These are phyloP conservation scores for Zosterops borbonicus DNA, from an alignment of 2,113 vertebrate species.

Conservation along the genomic window DNA sequence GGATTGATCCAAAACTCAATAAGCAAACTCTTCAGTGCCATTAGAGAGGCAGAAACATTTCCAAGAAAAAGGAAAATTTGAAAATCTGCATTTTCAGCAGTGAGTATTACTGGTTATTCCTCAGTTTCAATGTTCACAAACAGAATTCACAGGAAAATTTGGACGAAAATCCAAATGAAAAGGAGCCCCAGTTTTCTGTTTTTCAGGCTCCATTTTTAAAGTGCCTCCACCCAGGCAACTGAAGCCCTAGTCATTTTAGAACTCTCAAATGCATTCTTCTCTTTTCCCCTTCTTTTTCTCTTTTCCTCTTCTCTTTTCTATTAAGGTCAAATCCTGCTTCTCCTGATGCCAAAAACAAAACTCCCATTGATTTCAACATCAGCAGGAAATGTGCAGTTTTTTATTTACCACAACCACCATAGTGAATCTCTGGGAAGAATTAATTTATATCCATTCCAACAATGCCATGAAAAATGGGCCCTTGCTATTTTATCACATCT, in stretches of 20 bases:
- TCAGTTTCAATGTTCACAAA: conserved; percentile 5
- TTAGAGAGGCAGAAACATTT: neutral
- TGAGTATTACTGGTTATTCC: neutral
- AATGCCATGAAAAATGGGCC: conserved; percentile 56
- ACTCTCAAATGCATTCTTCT: neutral
- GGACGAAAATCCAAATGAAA: neutral
- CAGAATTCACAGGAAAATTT: conserved; percentile 1
- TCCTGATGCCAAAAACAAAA: conserved; percentile 58
- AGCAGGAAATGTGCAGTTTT: conserved; percentile 61
- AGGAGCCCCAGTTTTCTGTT: neutral
- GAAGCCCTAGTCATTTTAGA: neutral
- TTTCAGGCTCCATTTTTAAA: conserved; percentile 5
- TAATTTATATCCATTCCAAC: conserved; percentile 59
- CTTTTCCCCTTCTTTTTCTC: conserved; percentile 33
- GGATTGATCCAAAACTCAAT: neutral
- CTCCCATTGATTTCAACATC: conserved; percentile 62
- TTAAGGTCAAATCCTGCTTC: conserved; percentile 60
- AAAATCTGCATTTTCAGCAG: conserved; percentile 48
- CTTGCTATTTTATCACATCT: conserved; percentile 63
- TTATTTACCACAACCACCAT: conserved; percentile 62
- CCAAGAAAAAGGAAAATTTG: conserved; percentile 42
- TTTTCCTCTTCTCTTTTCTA: conserved; percentile 46
- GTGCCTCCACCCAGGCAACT: neutral
- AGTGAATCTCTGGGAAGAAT: conserved; percentile 62
- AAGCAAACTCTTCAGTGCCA: neutral